Base-by-base conservation (phyloP, 2,888 invertebrate genomes). In the Eulithis prunata region DNA sequence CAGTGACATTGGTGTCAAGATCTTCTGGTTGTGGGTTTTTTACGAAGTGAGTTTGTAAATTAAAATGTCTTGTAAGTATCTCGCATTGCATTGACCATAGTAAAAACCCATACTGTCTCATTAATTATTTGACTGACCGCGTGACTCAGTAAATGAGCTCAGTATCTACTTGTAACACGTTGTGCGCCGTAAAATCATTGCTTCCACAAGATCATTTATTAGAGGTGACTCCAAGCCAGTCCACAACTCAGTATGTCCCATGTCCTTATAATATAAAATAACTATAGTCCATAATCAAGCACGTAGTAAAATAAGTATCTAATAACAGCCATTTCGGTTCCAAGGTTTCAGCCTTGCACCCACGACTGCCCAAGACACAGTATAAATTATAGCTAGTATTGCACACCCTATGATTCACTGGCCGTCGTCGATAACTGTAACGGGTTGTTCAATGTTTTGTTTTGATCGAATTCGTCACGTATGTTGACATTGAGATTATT, bases 1-100 rank as follows among this genome's bases (percentile, higher is more conserved):
- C 46, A 56, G 62, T 60, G 28, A 71, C 65, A 73, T 71, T 68
- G 57, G 65, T 72, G 76, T 75, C 75, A 76, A 72, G 74, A 72
- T 38, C 68, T 51, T 47, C 61, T 53, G 61, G 66, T 66, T 62
- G 66, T 69, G 71, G 72, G 64, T 68, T 71, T 71, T 70, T 70
- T 59, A 64, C 55, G 46, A 66, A 62, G 46, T 55, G 3, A 47
- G 13, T 59, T 64, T 46, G 21, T 60, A 36, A 38, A 10, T 38
- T 41, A 55, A 36, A 60, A 53, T 46, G 28, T 53, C 0, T 12
- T 47, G 43, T 43, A 54, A 41, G 1, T 41, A 32, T 32, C 28
- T 32, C 32, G 3, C 28, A 28, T 28, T 21, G 11, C 13, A 47
- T 8, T 49, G 49, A 5, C 49, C 49, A 49, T 49, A 21, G 49